Base-by-base conservation (phyloP, 2,113 vertebrate genomes). In the Sturnus vulgaris region DNA sequence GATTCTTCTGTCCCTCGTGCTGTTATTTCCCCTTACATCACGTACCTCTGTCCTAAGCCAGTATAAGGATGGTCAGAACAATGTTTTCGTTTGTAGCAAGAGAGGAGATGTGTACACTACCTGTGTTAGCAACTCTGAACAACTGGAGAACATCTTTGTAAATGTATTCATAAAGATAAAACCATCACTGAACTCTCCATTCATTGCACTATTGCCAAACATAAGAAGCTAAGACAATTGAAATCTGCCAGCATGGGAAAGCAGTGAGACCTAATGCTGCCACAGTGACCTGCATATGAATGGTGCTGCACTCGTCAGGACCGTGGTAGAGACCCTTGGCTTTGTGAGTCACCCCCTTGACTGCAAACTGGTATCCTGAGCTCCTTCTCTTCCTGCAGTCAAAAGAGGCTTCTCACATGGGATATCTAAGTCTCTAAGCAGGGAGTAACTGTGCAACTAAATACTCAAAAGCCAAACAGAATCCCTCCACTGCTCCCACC, bases 141-240 rank as follows among this genome's bases (percentile, higher is more conserved):
- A 3, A 53, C 57, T 13, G 30, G 61, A 94, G 65, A 86, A 84
- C n/a, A 6, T 90, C 60, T 52, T 88, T 90, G 57, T 83, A 86
- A 80, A 94, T 75, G 71, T 82, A 64, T 68, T 93, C 94, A 65
- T 77, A 68, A 50, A 86, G 93, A 60, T 49, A 88, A 81, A 90
- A 59, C 56, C 30, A 13, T 27, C 72, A 93, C 72, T 2, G 6
- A 87, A 75, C 69, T 96, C 86, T 86, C 65, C 53, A 55, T 82
- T 86, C 88, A 71, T 95, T 96, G 95, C 86, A 69, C 92, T 94
- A 86, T 44, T 77, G 52, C 81, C 69, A 92, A 71, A 94, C 42
- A 78, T 79, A 94, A 84, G 37, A 97, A 94, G 86, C 94, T 81
- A 65, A 94, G 93, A 92, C 72, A 90, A 91, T 11, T 71, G 93